These are phyloP conservation scores for Dendroctonus valens DNA, from an alignment of 1,140 invertebrate genomes.

Conservation along the genomic window DNA sequence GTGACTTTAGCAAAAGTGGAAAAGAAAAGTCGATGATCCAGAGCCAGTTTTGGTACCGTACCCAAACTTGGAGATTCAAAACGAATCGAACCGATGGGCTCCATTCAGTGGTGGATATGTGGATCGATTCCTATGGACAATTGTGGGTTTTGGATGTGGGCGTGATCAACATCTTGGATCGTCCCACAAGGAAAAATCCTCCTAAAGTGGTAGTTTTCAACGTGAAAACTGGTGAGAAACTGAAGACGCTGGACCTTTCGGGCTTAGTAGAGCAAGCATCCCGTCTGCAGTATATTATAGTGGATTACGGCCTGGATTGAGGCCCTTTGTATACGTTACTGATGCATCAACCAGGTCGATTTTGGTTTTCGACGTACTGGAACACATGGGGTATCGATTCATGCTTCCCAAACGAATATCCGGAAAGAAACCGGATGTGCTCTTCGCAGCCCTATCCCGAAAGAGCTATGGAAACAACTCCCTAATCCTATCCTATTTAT, in stretches of 20 bases:
- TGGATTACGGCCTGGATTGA: constrained; percentile 57
- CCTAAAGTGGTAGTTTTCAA: constrained; percentile 68
- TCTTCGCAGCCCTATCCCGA: constrained; percentile 57
- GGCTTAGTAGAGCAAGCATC: constrained; percentile 55
- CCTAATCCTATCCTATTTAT: constrained; percentile 61
- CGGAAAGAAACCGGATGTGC: constrained; percentile 52
- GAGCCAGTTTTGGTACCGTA: constrained; percentile 55
- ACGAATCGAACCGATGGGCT: constrained; percentile 61
- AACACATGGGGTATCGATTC: constrained; percentile 55
- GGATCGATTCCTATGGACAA: constrained; percentile 58
- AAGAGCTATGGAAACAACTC: constrained; percentile 54
- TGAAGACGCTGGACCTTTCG: constrained; percentile 60
- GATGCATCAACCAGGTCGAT: constrained; percentile 60
- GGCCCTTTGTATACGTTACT: constrained; percentile 54
- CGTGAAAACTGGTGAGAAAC: constrained; percentile 58
- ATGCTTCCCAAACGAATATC: constrained; percentile 60
- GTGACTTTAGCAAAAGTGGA: constrained; percentile 58
- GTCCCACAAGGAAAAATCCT: constrained; percentile 60
- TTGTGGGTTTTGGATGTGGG: constrained; percentile 69
- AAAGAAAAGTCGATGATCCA: constrained; percentile 52
- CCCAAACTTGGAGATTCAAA: constrained; percentile 62
- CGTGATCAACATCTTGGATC: constrained; percentile 62
- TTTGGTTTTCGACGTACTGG: constrained; percentile 58
- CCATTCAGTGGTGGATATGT: constrained; percentile 61
- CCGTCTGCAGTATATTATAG: constrained; percentile 63